Conservation (phyloP, 2,113 vertebrate species). For the Rhineura floridana region DNA sequence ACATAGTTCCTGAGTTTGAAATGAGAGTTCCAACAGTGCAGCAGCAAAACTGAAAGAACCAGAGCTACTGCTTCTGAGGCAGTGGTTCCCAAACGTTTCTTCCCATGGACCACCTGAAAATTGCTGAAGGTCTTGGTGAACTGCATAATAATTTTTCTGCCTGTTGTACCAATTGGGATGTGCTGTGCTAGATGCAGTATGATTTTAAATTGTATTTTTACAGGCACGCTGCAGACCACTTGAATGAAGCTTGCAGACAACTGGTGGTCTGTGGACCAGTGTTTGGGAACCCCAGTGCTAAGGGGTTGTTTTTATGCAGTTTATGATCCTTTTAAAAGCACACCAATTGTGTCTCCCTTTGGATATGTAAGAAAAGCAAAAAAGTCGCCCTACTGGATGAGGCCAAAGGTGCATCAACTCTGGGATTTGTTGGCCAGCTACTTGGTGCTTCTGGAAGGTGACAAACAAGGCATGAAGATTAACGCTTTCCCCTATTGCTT, state of each 20-base stretch:
- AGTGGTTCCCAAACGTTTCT: no score
- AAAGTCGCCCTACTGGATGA: background rate
- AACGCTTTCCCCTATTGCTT: background rate
- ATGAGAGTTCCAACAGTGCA: background rate
- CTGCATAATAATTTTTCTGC: no score
- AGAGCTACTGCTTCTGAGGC: background rate
- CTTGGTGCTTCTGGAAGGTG: background rate
- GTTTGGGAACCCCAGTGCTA: no score
- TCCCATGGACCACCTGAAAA: no score
- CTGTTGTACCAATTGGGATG: no score
- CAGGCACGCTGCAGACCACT: no score
- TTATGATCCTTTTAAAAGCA: slow-evolving; percentile 23
- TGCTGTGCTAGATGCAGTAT: no score
- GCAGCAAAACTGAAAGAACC: background rate
- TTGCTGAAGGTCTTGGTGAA: no score
- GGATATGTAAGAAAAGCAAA: background rate
- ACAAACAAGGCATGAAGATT: background rate
- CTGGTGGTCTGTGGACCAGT: no score
- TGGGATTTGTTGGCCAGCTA: background rate
- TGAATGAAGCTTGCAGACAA: no score
- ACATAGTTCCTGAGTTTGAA: background rate
- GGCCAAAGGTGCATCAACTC: background rate
- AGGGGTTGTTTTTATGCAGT: background rate
- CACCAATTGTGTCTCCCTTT: slow-evolving; percentile 18
- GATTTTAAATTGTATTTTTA: no score